Evolutionary conservation across 2,888 invertebrate species (phyloP), one percentile per base, ranked within the genome.

Genomic region (Volucella inflata): DNA sequence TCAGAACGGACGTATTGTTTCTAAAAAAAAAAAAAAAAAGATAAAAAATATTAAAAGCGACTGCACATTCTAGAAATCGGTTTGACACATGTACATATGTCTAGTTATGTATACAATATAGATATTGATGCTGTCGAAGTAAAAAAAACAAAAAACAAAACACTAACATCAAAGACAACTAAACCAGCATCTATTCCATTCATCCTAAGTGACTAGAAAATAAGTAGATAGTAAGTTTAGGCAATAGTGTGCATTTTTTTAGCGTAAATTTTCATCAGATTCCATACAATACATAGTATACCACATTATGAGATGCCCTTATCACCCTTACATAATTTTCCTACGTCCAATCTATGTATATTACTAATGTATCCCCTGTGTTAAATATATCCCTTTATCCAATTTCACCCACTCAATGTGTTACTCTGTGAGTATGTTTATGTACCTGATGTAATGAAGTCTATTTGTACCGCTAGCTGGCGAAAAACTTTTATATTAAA

Each of bases 1-100:
- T 87, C 78, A 57, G 88, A 88, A 83, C 79, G 88, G 72, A 88
- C 76, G 21, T 83, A 87, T 80, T 87, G 88, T 87, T 87, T 87
- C 72, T 87, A 87, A 87, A n/a, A 79, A 30, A 59, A 71, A 11
- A 48, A 72, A 62, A 30, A 50, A 14, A n/a, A 38, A 64, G 4
- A 64, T 16, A 55, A 70, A 48, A 62, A 62, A 30, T 21, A 46
- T 9, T 9, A 21, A 11, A 51, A 30, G 30, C 30, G 30, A 30
- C 30, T 30, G 21, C 12, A 17, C 44, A 16, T 55, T 64, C 42
- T 40, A 64, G 4, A 57, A 67, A 51, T 50, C 55, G 36, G n/a
- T 74, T 51, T 51, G 38, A 75, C 55, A 68, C 38, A 68, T 81
- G 80, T 81, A 81, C 55, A 80, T 80, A 81, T 48, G 21, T 50